Base-by-base conservation (phyloP, 2,113 vertebrate genomes). In the Tetraodon nigroviridis region DNA sequence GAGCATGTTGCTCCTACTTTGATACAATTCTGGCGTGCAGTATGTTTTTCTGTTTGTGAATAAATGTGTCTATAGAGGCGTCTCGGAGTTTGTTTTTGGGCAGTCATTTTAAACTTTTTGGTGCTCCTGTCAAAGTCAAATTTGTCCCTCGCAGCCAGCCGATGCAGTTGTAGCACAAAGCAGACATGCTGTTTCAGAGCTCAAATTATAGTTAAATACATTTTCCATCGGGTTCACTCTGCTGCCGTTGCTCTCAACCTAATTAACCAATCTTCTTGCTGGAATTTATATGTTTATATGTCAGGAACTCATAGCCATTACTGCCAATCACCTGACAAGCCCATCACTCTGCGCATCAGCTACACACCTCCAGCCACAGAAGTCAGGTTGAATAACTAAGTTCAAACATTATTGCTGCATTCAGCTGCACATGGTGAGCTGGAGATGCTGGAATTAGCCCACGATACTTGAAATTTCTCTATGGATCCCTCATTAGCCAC, bases 141-240 rank as follows among this genome's bases (percentile, higher is more conserved):
- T 47, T 21, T 20, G 53, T 20, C 46, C 17, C 10, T 64, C 61
- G 59, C 65, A 65, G 76, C 60, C 46, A 50, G 15, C 55, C 4
- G 44, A 58, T 75, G 77, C 49, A 75, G 67, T 79, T 70, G 27
- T 40, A 50, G 67, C 20, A 62, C 41, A 41, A 67, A 60, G 24
- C 66, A 50, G 44, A 5, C 41, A 58, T 61, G 18, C 61, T 70
- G 67, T 67, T 58, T 29, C 69, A 22, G 15, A 46, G 48, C 47
- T 21, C 62, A 42, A 66, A 49, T 71, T 58, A 67, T 24, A 53
- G 50, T 37, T 53, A 58, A 67, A 64, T 80, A 22, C 6, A 20
- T 47, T 63, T 52, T 56, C 59, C 62, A 21, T n/a, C n/a, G 51
- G 19, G 18, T 42, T 71, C 17, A 52, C 20, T 22, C 24, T 22